A percentile compares a stretch with the other conserved stretches of the same genome.
phyloP scores from a whole-genome alignment of 2,797 vertebrate species.

The Lutjanus argentimaculatus region DNA sequence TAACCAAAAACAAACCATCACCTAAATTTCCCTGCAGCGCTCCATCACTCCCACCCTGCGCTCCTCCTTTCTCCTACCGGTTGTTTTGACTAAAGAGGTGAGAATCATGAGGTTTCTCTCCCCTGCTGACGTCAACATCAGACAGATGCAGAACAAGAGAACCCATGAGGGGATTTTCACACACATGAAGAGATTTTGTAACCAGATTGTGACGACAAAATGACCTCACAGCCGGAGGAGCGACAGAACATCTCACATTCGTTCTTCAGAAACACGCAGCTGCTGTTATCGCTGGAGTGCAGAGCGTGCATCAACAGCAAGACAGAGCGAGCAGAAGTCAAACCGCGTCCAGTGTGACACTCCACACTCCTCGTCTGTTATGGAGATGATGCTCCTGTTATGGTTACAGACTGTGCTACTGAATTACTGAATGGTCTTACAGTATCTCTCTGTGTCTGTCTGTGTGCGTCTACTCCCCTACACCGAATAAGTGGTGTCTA shows the following conservation, averaged over 20 bases:
- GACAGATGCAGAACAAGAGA: not conserved
- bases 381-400: slow-evolving; percentile 76
- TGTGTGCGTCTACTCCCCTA: not conserved
- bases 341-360: slow-evolving; percentile 54
- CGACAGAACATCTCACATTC: slow-evolving; percentile 24
- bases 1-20: not conserved
- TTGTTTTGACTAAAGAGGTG: slow-evolving; percentile 20
- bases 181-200: not conserved
- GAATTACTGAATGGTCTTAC: slow-evolving; percentile 42
- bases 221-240: slow-evolving; percentile 31
- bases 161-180: not conserved
- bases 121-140: not conserved
- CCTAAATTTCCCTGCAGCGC: not conserved
- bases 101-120: not conserved
- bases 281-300: slow-evolving; percentile 54
- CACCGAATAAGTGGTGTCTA: not conserved
- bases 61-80: not conserved
- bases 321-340: slow-evolving; percentile 45
- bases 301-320: slow-evolving; percentile 26
- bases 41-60: not conserved
- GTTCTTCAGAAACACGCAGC: slow-evolving; percentile 56
- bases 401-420: slow-evolving; percentile 65
- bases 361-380: slow-evolving; percentile 67
- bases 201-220: slow-evolving; percentile 7
- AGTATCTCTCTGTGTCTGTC: slow-evolving; percentile 28